Evolutionary conservation across 2,797 vertebrate species (phyloP), one percentile per base, ranked within the genome.

Genomic region (Adelosebastes latens): DNA sequence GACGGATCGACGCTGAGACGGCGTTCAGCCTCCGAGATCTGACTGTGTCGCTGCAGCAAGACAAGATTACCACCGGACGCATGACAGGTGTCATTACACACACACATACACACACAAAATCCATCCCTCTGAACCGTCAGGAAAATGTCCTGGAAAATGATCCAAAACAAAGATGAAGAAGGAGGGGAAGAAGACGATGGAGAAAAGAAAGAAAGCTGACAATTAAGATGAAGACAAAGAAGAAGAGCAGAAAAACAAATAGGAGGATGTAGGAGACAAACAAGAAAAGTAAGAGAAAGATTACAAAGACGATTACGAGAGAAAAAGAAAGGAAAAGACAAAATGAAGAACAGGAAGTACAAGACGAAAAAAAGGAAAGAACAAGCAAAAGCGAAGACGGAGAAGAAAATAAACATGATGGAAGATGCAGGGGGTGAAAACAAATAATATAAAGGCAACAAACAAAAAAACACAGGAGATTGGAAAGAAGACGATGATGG

Each of bases 61-160:
- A 75, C 34, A 36, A 63, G 73, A 62, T 58, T 49, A 66, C 25
- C 56, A 18, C 39, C 0, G 2, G 13, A 31, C 4, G 39, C 34
- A 32, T 81, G 75, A 75, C 80, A 69, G 32, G 69, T 65, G 69
- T 72, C 63, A 60, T 52, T 3, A 59, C 46, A 14, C 70, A 29
- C 27, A 29, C 32, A 63, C 55, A 72, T 52, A n/a, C 75, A 59
- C 8, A 64, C 61, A 64, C 61, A 74, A 49, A 65, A n/a, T 31
- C 27, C 18, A 58, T 3, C 22, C 20, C 55, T 61, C 36, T 18
- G 14, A 66, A n/a, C 49, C 18, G 29, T 60, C 39, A 24, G 49
- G 49, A n/a, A 20, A 52, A 46, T 46, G 31, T 20, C 14, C 13
- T 12, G 8, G 49, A 49, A 63, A 34, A n/a, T 62, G 20, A 61